phyloP scores from a whole-genome alignment of 2,888 invertebrate genomes.

The Caenorhabditis virilis region DNA sequence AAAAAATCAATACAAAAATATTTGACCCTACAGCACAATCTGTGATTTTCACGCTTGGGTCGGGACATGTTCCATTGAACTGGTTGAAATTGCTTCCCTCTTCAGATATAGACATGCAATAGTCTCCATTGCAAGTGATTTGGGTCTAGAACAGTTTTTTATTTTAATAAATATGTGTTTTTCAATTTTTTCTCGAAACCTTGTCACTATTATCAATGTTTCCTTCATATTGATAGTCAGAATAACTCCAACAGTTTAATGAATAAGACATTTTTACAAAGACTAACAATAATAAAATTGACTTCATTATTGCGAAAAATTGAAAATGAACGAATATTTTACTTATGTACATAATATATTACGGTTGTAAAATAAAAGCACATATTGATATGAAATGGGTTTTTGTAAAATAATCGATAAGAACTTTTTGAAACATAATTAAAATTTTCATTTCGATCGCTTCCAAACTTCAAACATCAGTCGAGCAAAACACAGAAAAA shows the following conservation, averaged over 20 bases:
- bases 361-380: no score
- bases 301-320: no score
- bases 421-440: no score
- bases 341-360: no score
- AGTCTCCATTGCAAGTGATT: conserved; percentile 14
- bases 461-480: conserved; percentile 2
- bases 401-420: no score
- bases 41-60: conserved; percentile 8
- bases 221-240: conserved; percentile 14
- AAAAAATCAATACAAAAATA: not conserved
- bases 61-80: conserved; percentile 28
- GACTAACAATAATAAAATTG: no score
- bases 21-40: conserved; percentile 3
- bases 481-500: not conserved
- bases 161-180: not conserved
- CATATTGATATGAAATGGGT: no score
- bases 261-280: not conserved
- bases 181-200: no score
- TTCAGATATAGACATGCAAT: conserved; percentile 26
- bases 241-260: conserved; percentile 18
- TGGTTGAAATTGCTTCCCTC: conserved; percentile 22
- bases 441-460: no score
- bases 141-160: conserved; percentile 1
- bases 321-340: no score
- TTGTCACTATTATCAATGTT: conserved; percentile 3